Conservation (phyloP, 2,113 vertebrate species). For the Corythaixoides concolor region DNA sequence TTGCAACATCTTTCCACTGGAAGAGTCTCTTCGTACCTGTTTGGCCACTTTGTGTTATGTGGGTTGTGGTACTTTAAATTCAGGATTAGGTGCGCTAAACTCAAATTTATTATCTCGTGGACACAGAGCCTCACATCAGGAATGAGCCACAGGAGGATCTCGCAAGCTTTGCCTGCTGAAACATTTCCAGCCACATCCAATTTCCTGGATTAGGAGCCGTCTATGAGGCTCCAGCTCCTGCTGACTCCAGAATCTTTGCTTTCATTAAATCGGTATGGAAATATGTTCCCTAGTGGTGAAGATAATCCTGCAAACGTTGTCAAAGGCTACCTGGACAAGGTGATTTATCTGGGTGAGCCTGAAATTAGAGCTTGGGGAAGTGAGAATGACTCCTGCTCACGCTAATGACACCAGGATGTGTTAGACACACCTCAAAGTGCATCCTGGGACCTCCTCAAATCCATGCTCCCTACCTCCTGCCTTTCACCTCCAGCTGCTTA, state of each 20-base stretch:
- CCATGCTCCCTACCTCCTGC: background rate
- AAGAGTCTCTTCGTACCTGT: slow-evolving; percentile 11
- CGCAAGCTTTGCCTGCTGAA: background rate
- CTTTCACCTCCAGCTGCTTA: background rate
- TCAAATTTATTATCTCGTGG: background rate
- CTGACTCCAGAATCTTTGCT: slow-evolving; percentile 35
- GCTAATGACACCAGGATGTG: background rate
- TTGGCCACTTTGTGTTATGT: background rate
- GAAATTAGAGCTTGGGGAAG: slow-evolving; percentile 29
- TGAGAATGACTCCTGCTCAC: background rate
- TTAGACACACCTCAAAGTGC: background rate
- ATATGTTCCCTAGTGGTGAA: background rate
- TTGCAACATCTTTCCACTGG: slow-evolving; percentile 1
- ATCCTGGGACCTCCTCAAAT: background rate
- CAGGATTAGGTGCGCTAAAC: background rate
- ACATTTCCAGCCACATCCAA: slow-evolving; percentile 16
- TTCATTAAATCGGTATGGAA: slow-evolving; percentile 47
- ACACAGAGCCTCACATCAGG: background rate
- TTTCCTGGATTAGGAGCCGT: slow-evolving; percentile 31
- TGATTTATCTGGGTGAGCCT: background rate
- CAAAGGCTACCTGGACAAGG: background rate
- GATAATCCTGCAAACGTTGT: slow-evolving; percentile 43
- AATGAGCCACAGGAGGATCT: slow-evolving; percentile 31
- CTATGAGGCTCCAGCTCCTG: slow-evolving; percentile 1
- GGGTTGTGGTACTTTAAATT: slow-evolving; percentile 19